Conservation (phyloP, 1,140 invertebrate genomes). For the Spodoptera litura region DNA sequence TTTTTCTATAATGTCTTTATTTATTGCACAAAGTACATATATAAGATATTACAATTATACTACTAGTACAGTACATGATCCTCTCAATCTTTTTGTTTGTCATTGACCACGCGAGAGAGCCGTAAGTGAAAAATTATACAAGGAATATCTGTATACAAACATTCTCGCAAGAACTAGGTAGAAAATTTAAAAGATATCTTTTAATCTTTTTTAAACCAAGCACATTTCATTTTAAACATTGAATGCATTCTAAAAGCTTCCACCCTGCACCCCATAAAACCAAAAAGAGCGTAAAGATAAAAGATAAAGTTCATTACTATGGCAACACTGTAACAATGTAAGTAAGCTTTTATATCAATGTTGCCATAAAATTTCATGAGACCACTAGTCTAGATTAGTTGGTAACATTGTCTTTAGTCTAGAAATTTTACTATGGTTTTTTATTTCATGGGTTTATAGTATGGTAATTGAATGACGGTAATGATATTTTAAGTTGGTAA, state of each 20-base stretch:
- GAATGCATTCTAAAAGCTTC: neutral
- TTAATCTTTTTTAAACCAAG: neutral
- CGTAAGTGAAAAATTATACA: too few relatives aligned
- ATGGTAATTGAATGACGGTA: neutral
- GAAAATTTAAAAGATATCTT: neutral
- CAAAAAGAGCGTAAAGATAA: constrained; percentile 26
- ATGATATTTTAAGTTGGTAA: constrained; percentile 4
- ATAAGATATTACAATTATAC: too few relatives aligned
- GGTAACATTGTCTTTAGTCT: constrained; percentile 19
- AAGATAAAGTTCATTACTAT: constrained; percentile 28
- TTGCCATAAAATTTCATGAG: constrained; percentile 34
- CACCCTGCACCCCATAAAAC: constrained; percentile 15
- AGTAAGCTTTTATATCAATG: neutral
- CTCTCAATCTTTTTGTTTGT: too few relatives aligned
- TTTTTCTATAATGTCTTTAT: too few relatives aligned
- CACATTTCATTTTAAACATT: neutral
- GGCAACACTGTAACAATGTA: constrained; percentile 26
- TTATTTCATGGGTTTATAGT: neutral
- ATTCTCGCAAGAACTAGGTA: too few relatives aligned
- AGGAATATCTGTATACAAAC: too few relatives aligned
- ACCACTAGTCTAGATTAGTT: constrained; percentile 16
- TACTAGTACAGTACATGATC: too few relatives aligned
- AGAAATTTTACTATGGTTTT: constrained; percentile 10
- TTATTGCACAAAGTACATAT: too few relatives aligned
- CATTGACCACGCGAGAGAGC: too few relatives aligned